Evolutionary conservation across 1,140 invertebrate species (phyloP).

Genomic region (Eriosoma lanigerum): DNA sequence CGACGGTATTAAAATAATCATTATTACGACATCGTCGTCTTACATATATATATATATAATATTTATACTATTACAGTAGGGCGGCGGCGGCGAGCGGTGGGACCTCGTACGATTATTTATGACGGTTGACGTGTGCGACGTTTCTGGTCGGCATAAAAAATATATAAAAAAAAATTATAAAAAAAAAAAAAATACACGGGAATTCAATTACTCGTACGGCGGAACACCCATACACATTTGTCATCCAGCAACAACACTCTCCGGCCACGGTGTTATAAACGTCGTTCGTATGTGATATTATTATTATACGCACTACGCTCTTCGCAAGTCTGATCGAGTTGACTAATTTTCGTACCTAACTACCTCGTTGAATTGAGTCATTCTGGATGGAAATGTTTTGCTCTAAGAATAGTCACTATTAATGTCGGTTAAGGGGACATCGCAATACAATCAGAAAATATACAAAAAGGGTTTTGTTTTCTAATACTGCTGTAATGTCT

Average conservation of each 20-base stretch:
- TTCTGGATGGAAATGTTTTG: too few species aligned
- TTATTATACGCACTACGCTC: too few species aligned
- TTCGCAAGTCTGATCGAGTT: too few species aligned
- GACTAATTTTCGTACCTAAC: too few species aligned
- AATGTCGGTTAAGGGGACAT: too few species aligned
- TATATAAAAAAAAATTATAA: not conserved
- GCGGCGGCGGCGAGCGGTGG: constrained; percentile 8
- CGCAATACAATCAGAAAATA: too few species aligned
- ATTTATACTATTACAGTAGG: not conserved
- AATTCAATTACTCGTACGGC: constrained; percentile 32
- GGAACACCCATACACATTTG: constrained; percentile 47
- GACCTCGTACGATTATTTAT: constrained; percentile 40
- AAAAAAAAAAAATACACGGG: constrained; percentile 34
- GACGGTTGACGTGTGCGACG: constrained; percentile 40
- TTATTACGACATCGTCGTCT: constrained; percentile 7
- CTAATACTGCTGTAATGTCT: too few species aligned
- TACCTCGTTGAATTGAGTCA: too few species aligned
- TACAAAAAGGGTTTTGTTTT: too few species aligned
- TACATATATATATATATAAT: not conserved
- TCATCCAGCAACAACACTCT: constrained; percentile 27
- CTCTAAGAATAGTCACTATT: too few species aligned
- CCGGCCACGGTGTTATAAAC: not conserved
- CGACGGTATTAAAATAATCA: not conserved
- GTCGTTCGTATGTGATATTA: too few species aligned
- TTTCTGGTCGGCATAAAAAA: constrained; percentile 27